These are phyloP conservation scores for Acleris emargana DNA, from an alignment of 2,888 invertebrate genomes.

Conservation along the genomic window DNA sequence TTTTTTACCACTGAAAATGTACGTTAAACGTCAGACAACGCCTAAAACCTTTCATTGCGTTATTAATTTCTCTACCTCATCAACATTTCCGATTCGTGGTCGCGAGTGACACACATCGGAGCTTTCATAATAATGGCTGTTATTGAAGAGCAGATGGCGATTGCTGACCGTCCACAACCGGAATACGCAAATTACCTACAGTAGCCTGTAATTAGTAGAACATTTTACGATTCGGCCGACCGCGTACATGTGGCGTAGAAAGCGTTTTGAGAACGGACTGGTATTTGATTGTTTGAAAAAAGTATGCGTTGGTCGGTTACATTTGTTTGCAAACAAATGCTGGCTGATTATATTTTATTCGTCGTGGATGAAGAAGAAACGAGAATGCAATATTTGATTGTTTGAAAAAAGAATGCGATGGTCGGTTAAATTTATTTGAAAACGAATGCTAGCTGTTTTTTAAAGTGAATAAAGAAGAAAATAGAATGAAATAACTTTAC, in stretches of 20 bases:
- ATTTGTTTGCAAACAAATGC: no score
- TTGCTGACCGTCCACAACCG: constrained; percentile 56
- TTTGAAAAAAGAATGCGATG: background rate
- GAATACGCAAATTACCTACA: constrained; percentile 67
- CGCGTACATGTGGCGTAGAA: constrained; percentile 40
- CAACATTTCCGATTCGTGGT: constrained; percentile 20
- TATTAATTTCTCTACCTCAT: background rate
- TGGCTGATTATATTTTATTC: no score
- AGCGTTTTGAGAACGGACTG: constrained; percentile 6
- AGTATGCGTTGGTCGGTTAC: background rate
- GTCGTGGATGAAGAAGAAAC: no score
- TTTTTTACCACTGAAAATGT: no score
- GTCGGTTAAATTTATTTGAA: no score
- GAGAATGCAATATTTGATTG: background rate
- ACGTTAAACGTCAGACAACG: background rate
- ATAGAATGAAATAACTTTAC: no score
- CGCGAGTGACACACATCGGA: constrained; percentile 33
- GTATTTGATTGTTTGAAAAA: background rate
- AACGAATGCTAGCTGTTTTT: no score
- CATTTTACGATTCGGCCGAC: constrained; percentile 64
- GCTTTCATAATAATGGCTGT: constrained; percentile 53
- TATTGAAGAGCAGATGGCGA: constrained; percentile 63
- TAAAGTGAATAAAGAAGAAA: no score
- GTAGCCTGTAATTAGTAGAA: constrained; percentile 60
- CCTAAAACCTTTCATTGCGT: background rate